Evolutionary conservation across 1,140 invertebrate genomes (phyloP), one percentile per base, ranked within the genome.

Genomic region (Teleogryllus occipitalis): DNA sequence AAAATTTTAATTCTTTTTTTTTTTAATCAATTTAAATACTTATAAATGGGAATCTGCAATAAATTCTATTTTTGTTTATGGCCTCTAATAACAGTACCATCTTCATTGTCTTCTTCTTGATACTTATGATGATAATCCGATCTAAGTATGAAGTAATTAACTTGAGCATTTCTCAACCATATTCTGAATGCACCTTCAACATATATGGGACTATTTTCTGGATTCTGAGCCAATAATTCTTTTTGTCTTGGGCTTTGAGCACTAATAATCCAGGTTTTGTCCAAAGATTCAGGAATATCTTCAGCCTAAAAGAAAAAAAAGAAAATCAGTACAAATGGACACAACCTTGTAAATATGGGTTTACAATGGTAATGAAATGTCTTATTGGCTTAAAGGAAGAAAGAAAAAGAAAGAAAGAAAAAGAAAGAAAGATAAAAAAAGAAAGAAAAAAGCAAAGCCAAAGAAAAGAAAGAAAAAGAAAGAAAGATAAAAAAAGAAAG

Each of bases 191-290:
- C 93, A 8, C 97, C 98, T 86, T 98, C 96, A 0, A 99, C 93
- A 84, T 92, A 94, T 27, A 98, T 84, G 0, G 97, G 90, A 76
- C 90, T 87, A 75, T 92, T 88, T n/a, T 84, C 82, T 0, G 90
- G 88, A 83, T 97, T 93, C 80, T 91, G 87, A n/a, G 87, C 83
- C 15, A 99, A 84, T 27, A 99, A 86, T 65, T 91, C 84, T 80
- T 89, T 88, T 85, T 99, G 98, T 8, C 86, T 86, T 47, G 89
- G 89, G 87, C 94, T 95, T 85, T 97, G 96, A 0, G 92, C 94
- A 85, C 94, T 97, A 0, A 98, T 92, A 81, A 99, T 95, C 96
- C 97, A 99, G 0, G 97, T 98, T 83, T 96, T 90, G 81, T 98
- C 97, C 10, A 94, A 84, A 7, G 94, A 90, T 83, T 95, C 93